phyloP scores from a whole-genome alignment of 2,888 invertebrate species.

The Peribatodes rhomboidaria region DNA sequence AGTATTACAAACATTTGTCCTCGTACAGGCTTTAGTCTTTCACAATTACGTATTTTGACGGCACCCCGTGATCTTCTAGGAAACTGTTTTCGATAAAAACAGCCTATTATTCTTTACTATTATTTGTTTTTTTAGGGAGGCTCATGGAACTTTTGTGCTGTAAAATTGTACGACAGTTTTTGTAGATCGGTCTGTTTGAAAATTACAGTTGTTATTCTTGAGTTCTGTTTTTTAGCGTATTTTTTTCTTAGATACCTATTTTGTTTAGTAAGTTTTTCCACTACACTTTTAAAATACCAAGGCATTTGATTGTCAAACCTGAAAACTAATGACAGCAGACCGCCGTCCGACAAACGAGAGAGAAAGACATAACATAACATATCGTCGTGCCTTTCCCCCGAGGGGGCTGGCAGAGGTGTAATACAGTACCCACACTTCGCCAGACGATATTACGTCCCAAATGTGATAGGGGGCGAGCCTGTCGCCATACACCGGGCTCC shows the following conservation, averaged over 20 bases:
- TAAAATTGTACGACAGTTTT: background rate
- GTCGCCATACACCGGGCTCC: too few species aligned
- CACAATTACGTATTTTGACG: constrained; percentile 22
- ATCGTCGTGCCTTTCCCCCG: too few species aligned
- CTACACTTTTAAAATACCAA: too few species aligned
- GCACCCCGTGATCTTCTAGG: constrained; percentile 7
- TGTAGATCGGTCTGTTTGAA: background rate
- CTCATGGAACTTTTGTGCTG: background rate
- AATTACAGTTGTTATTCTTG: background rate
- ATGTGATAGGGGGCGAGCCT: too few species aligned
- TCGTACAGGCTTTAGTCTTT: constrained; percentile 13
- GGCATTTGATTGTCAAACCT: too few species aligned
- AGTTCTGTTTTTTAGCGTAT: too few species aligned
- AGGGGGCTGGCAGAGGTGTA: too few species aligned
- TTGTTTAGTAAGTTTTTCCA: background rate
- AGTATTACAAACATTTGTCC: constrained; percentile 28
- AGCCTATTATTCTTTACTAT: constrained; percentile 1
- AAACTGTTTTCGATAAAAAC: constrained; percentile 15
- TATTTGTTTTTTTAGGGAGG: background rate
- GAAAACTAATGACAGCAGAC: too few species aligned
- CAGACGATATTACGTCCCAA: too few species aligned
- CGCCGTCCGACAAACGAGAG: too few species aligned
- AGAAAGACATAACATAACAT: too few species aligned
- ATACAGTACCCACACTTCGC: too few species aligned
- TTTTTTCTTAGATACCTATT: background rate